Conservation (phyloP, 35 echinoderm and acorn worm genomes). For the Amphiura filiformis region DNA sequence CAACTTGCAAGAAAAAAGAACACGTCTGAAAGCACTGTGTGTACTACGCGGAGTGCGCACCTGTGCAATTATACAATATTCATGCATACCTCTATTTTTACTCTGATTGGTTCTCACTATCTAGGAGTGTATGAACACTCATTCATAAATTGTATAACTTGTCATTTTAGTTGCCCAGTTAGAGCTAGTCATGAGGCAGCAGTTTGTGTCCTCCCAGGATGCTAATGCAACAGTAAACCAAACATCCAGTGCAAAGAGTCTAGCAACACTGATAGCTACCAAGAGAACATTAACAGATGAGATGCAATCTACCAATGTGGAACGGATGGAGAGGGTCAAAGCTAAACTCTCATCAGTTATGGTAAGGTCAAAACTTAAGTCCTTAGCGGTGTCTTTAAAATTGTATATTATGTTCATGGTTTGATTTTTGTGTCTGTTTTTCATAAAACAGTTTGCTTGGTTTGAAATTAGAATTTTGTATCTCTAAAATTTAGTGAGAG, state of each 20-base stretch:
- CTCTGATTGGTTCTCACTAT: too few relatives aligned
- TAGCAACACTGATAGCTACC: constrained; percentile 45
- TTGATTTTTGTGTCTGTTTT: neutral
- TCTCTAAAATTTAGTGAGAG: too few relatives aligned
- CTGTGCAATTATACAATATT: too few relatives aligned
- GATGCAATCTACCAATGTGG: constrained; percentile 41
- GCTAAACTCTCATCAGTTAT: constrained; percentile 73
- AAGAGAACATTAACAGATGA: constrained; percentile 62
- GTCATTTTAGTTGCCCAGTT: constrained; percentile 77
- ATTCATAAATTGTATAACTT: too few relatives aligned
- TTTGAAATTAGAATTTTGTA: too few relatives aligned
- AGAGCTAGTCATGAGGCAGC: constrained; percentile 24
- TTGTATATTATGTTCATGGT: neutral
- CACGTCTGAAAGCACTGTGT: too few relatives aligned
- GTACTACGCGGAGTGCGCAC: too few relatives aligned
- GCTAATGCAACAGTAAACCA: constrained; percentile 24
- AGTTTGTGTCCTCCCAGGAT: neutral
- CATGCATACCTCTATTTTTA: too few relatives aligned
- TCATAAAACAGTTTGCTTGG: neutral
- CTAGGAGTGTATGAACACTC: too few relatives aligned
- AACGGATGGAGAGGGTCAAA: constrained; percentile 73
- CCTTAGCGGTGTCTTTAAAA: neutral
- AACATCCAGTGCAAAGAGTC: constrained; percentile 38
- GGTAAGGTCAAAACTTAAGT: too few relatives aligned
- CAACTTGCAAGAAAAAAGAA: too few relatives aligned